These are phyloP conservation scores for Mythimna ferrago DNA, from an alignment of 2,888 invertebrate species.

Conservation along the genomic window DNA sequence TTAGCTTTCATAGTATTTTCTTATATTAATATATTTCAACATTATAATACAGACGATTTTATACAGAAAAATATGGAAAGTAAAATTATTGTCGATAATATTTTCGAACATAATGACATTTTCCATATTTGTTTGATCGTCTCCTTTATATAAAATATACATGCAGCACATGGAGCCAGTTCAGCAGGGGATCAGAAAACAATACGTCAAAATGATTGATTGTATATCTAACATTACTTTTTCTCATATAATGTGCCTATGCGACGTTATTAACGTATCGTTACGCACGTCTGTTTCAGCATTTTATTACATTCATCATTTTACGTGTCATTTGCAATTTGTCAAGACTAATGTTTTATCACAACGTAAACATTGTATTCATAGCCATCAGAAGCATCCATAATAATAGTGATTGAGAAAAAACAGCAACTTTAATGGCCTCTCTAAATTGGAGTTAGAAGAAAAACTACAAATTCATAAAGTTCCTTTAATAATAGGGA, in stretches of 20 bases:
- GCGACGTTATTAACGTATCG: constrained; percentile 28
- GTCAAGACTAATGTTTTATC: neutral
- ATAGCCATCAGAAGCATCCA: neutral
- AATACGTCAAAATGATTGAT: constrained; percentile 61
- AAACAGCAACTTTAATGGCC: neutral
- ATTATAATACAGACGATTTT: neutral
- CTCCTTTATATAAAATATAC: constrained; percentile 5
- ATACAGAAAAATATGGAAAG: neutral
- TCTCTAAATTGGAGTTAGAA: neutral
- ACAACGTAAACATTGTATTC: neutral
- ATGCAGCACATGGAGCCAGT: neutral
- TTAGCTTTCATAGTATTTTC: neutral
- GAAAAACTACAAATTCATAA: neutral
- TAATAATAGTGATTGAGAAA: neutral
- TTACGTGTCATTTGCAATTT: constrained; percentile 17
- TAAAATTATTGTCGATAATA: neutral
- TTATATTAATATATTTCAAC: neutral
- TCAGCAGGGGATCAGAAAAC: constrained; percentile 36
- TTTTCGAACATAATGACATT: neutral
- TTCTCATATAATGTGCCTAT: constrained; percentile 18
- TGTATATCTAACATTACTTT: constrained; percentile 43
- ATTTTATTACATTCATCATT: constrained; percentile 8
- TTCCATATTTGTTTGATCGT: neutral
- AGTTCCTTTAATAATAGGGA: neutral
- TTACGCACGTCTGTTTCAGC: constrained; percentile 22